These are phyloP conservation scores for Pocillopora damicornis DNA, from an alignment of 64 coral and sea anemone species.

Conservation along the genomic window DNA sequence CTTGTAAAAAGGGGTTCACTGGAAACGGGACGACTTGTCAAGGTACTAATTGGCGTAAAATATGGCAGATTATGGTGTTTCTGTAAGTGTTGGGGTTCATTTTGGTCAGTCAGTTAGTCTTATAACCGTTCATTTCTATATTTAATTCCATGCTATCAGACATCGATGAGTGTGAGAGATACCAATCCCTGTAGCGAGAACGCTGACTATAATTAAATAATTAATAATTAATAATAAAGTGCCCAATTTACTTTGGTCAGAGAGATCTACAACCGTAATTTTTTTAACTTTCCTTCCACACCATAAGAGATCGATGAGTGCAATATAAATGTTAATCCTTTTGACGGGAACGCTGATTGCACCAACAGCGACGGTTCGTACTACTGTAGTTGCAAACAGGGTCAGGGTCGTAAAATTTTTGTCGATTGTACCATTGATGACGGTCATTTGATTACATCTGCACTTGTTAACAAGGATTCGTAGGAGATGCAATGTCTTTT, in stretches of 20 bases:
- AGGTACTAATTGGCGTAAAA: background rate
- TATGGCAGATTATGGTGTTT: too few species aligned
- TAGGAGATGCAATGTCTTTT: too few species aligned
- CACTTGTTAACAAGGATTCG: too few species aligned
- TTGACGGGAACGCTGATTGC: constrained; percentile 38
- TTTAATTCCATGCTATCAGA: background rate
- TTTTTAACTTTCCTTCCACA: background rate
- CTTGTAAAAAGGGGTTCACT: background rate
- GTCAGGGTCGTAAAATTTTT: background rate
- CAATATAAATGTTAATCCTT: background rate
- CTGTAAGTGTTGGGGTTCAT: too few species aligned
- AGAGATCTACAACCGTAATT: too few species aligned
- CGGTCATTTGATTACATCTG: too few species aligned
- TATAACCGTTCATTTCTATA: background rate
- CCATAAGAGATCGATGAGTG: constrained; percentile 44
- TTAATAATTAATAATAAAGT: too few species aligned
- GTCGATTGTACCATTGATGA: too few species aligned
- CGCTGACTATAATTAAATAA: background rate
- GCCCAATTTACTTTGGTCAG: too few species aligned
- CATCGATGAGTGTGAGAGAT: constrained; percentile 49
- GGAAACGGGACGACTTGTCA: background rate
- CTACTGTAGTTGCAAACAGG: constrained; percentile 10
- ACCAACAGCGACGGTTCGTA: constrained; percentile 40
- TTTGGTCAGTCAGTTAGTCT: too few species aligned
- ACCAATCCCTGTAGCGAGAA: constrained; percentile 12